These are phyloP conservation scores for Borostomias antarcticus DNA, from an alignment of 2,797 vertebrate genomes.

Conservation along the genomic window DNA sequence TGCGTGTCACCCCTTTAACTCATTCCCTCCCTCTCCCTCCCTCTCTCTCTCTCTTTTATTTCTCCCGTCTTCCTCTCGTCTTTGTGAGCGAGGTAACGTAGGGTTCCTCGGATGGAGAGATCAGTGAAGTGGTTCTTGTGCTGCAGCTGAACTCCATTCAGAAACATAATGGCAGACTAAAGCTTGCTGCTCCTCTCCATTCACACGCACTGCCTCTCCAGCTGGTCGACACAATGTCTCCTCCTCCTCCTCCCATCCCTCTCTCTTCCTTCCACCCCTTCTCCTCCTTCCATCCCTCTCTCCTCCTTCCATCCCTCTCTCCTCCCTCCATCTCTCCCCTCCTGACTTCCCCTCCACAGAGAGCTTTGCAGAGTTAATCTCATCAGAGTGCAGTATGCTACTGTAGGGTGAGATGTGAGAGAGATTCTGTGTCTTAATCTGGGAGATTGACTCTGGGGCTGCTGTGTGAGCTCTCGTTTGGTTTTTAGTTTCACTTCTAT, in stretches of 20 bases:
- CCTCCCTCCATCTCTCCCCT: background rate
- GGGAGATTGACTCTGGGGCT: background rate
- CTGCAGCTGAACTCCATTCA: conserved; percentile 68
- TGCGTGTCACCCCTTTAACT: conserved; percentile 4
- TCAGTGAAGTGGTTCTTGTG: background rate
- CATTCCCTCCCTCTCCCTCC: too few relatives aligned
- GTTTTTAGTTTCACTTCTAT: too few relatives aligned
- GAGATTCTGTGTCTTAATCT: conserved; percentile 25
- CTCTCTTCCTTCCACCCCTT: too few relatives aligned
- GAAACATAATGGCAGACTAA: conserved; percentile 40
- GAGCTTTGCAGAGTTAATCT: conserved; percentile 38
- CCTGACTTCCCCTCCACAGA: conserved; percentile 3
- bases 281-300: background rate
- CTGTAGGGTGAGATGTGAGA: conserved; percentile 4
- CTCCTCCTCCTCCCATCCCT: conserved; percentile 19
- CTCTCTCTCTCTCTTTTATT: background rate
- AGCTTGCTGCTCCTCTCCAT: conserved; percentile 64
- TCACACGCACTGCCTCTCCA: conserved; percentile 34
- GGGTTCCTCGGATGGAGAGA: conserved; percentile 24
- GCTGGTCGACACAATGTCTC: too few relatives aligned
- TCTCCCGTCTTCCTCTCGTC: conserved; percentile 50
- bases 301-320: conserved; percentile 15
- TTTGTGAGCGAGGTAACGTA: conserved; percentile 37
- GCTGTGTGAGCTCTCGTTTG: conserved; percentile 27
- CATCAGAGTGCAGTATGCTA: conserved; percentile 11